Evolutionary conservation across 2,888 invertebrate species (phyloP), one percentile per base, ranked within the genome.

Genomic region (Ethmia dodecea): DNA sequence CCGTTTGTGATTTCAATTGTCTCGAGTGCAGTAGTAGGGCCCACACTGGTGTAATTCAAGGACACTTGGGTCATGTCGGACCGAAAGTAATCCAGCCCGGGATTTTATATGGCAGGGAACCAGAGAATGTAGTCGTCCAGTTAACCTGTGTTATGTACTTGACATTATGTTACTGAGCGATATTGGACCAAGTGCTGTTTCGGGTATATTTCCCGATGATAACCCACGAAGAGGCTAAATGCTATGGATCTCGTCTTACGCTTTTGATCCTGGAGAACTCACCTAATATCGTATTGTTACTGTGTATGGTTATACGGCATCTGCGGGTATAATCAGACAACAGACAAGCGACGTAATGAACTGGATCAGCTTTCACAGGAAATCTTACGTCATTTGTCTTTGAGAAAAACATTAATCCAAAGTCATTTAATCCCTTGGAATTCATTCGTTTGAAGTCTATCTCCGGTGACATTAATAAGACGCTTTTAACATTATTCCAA

Each of bases 101-200:
- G 50, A 52, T 60, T 58, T 57, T 54, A 54, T 49, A 49, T 43
- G 44, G n/a, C n/a, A n/a, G n/a, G 34, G 45, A 52, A 47, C 45
- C 43, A 40, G 45, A 46, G 46, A 52, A 51, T 53, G 32, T 37
- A 38, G 35, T 31, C 37, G 39, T 34, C 34, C 26, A 33, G 32
- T 38, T 40, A 32, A 38, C 38, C 37, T 32, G 13, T 37, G 34
- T 45, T 36, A 37, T 35, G 40, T 26, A 25, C 31, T 12, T 14
- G 24, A 13, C 20, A 28, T 40, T 40, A 33, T 31, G 26, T 31
- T 24, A 9, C 14, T 32, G 16, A 15, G 11, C 16, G 25, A 26
- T 32, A 32, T 32, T 32, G 14, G 26, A 26, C n/a, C 10, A 13
- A 20, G 29, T n/a, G n/a, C n/a, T n/a, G n/a, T n/a, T n/a, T n/a